Percentiles rank a stretch among this genome's conserved stretches.
Evolutionary conservation across 1,140 invertebrate genomes (phyloP).

Genomic region (Pemphigus obesinymphae): DNA sequence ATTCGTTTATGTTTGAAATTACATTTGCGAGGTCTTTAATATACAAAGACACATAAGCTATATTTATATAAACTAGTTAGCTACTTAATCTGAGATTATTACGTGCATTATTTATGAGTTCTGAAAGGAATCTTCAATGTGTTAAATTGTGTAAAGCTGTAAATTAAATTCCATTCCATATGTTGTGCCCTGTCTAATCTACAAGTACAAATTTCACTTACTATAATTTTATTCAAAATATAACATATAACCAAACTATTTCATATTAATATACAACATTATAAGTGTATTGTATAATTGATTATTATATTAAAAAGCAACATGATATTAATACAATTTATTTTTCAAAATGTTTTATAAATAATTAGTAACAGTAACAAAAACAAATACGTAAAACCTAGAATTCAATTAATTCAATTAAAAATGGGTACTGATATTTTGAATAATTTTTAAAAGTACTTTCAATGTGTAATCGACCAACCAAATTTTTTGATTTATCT

Average conservation of each 20-base stretch:
- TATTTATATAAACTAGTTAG: not conserved
- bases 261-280: not conserved
- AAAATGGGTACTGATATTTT: no score
- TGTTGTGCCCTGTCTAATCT: not conserved
- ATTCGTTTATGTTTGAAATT: no score
- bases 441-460: no score
- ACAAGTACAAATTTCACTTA: not conserved
- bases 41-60: not conserved
- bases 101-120: not conserved
- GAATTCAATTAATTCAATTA: no score
- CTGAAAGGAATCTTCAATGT: not conserved
- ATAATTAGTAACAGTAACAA: not conserved
- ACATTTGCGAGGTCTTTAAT: no score
- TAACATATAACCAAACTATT: not conserved
- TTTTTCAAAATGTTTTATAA: not conserved
- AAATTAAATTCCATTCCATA: conserved; percentile 5
- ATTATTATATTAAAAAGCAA: not conserved
- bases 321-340: not conserved
- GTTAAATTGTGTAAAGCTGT: not conserved
- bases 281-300: not conserved
- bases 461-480: no score
- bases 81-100: not conserved
- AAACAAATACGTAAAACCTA: no score
- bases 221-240: not conserved
- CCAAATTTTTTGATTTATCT: no score